Percentiles rank a stretch among this genome's conserved stretches.
These are phyloP conservation scores for Caranx ignobilis DNA, from an alignment of 2,113 vertebrate genomes.

Conservation along the genomic window DNA sequence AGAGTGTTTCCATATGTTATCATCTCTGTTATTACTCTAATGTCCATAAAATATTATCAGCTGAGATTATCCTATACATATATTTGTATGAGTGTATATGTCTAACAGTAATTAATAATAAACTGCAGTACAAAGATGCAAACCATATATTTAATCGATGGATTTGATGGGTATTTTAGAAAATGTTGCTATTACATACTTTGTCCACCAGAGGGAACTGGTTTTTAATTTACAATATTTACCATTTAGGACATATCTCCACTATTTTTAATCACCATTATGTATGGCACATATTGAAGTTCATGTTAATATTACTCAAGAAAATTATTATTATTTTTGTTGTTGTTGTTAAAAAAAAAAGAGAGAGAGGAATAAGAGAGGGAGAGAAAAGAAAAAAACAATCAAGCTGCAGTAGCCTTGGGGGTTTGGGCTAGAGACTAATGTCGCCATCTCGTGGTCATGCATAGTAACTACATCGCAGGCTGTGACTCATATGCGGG, in stretches of 20 bases:
- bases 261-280: neutral
- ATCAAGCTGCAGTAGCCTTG: neutral
- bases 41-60: neutral
- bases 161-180: neutral
- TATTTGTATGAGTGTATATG: neutral
- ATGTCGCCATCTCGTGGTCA: constrained; percentile 49
- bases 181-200: neutral
- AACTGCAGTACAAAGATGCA: neutral
- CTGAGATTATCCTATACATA: neutral
- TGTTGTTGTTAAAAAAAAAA: too few relatives aligned
- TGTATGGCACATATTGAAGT: neutral
- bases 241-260: neutral
- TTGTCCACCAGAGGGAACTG: constrained; percentile 11
- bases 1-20: neutral
- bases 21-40: neutral
- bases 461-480: neutral
- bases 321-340: too few relatives aligned
- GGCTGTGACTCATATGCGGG: neutral
- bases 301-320: neutral
- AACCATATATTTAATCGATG: neutral
- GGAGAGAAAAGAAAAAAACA: too few relatives aligned
- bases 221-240: neutral
- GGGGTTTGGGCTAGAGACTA: neutral
- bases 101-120: neutral
- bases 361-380: too few relatives aligned